Evolutionary conservation across 2,888 invertebrate genomes (phyloP), one percentile per base, ranked within the genome.

Genomic region (Quadriops clusia): DNA sequence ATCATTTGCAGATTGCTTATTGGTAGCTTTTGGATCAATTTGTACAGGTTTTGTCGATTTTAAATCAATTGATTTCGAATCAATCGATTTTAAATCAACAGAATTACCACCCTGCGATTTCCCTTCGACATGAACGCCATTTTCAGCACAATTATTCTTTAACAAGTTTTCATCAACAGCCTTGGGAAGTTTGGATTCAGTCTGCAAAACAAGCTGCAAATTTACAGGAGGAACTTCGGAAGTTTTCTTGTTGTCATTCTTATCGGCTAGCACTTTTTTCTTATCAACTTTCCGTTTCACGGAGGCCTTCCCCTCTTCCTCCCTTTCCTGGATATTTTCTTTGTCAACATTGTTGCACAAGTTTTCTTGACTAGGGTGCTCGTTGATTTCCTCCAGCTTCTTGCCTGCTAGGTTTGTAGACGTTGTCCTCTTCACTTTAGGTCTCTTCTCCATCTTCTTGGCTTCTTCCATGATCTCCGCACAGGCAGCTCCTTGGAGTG

Each of bases 391-490:
- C 40, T 56, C 54, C 27, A 53, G 42, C 23, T 49, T 40, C 32
- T 48, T 49, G 27, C 42, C 43, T 18, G 29, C 33, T 9, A 43
- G 9, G 14, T 28, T 41, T 8, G 36, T 38, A 4, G 44, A 37
- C 30, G 34, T 34, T 0, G 43, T 37, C 29, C 43, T 44, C 22
- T 43, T 47, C 15, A 40, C 32, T 37, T 44, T 47, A 17, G 35
- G 39, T 41, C 43, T 46, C 20, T 37, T 42, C 44, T 63, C 54
- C 41, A 52, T 50, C 42, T 55, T 47, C 40, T 58, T 54, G 9
- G 57, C 55, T 42, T 65, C 63, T 43, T 61, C 58, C 20, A 63
- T 51, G 33, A 65, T 48, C 45, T 65, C 65, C 6, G 59, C 42
- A 45, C 62, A 64, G 25, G 57, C 61, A 3, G 63, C 64, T 8